These are phyloP conservation scores for Eupeodes latifasciatus DNA, from an alignment of 2,888 invertebrate species.

Conservation along the genomic window DNA sequence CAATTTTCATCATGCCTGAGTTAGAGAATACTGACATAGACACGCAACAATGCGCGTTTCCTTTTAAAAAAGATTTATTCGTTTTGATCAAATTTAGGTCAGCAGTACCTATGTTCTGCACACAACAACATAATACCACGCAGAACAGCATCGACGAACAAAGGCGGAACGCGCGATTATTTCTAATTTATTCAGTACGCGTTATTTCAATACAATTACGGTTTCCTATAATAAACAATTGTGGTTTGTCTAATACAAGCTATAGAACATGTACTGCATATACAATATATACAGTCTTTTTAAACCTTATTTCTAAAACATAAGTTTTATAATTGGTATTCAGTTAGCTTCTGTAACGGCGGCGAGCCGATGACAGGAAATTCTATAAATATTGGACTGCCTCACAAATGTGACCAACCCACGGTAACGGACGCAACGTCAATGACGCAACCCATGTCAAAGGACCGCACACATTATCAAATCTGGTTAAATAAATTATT, in stretches of 20 bases:
- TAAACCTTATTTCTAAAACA: background rate
- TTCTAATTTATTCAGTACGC: constrained; percentile 70
- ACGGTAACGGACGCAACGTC: background rate
- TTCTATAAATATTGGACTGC: background rate
- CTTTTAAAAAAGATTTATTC: constrained; percentile 51
- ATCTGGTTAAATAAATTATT: constrained; percentile 48
- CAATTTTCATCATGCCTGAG: background rate
- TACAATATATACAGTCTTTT: too few relatives aligned
- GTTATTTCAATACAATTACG: constrained; percentile 67
- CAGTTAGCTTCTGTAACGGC: constrained; percentile 21
- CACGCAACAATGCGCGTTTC: constrained; percentile 41
- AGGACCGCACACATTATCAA: background rate
- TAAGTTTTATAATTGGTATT: constrained; percentile 27
- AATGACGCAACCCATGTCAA: background rate
- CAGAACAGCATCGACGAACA: constrained; percentile 16
- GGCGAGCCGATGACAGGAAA: constrained; percentile 15
- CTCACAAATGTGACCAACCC: background rate
- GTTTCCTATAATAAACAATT: constrained; percentile 40
- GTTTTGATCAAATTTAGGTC: constrained; percentile 54
- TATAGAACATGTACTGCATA: background rate
- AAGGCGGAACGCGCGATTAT: constrained; percentile 32
- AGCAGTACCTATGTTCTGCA: background rate
- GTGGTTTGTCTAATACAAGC: constrained; percentile 31
- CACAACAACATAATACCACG: background rate
- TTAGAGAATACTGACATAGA: background rate